A percentile compares a stretch with the other conserved stretches of the same genome.
phyloP scores from a whole-genome alignment of 2,113 vertebrate species.

The Leptodactylus fuscus region DNA sequence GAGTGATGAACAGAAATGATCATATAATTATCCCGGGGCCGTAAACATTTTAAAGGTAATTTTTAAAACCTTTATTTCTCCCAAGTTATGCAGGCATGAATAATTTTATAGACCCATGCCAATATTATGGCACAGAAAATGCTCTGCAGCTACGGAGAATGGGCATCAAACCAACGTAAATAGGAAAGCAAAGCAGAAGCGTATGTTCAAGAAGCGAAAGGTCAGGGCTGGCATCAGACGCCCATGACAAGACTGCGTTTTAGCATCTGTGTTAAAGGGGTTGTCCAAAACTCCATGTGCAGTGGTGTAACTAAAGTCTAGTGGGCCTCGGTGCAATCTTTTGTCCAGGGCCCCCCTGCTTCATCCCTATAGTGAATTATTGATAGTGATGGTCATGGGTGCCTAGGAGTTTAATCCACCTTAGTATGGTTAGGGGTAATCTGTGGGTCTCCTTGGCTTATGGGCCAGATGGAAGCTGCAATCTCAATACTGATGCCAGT shows the following conservation, averaged over 20 bases:
- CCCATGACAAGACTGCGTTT: neutral
- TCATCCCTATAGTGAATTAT: too few species aligned
- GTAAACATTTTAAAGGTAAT: slow-evolving; percentile 51
- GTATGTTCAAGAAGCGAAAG: neutral
- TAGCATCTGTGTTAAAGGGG: neutral
- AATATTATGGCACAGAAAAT: slow-evolving; percentile 3
- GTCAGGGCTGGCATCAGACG: neutral
- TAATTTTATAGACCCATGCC: slow-evolving; percentile 24
- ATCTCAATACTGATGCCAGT: too few species aligned
- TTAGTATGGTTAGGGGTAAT: too few species aligned
- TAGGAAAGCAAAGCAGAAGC: slow-evolving; percentile 2
- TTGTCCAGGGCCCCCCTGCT: too few species aligned
- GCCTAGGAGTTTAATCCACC: too few species aligned
- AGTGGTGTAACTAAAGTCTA: too few species aligned
- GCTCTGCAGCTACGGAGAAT: slow-evolving; percentile 5
- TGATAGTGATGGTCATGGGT: too few species aligned
- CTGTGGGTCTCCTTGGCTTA: too few species aligned
- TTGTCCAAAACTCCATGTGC: too few species aligned
- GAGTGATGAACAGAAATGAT: slow-evolving; percentile 38
- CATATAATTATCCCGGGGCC: slow-evolving; percentile 34
- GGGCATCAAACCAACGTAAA: slow-evolving; percentile 1
- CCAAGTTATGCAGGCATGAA: slow-evolving; percentile 36
- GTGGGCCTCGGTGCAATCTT: too few species aligned
- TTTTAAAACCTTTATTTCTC: slow-evolving; percentile 36
- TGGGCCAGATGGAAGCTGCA: too few species aligned